These are phyloP conservation scores for Octodonta nipae DNA, from an alignment of 2,888 invertebrate genomes.

Conservation along the genomic window DNA sequence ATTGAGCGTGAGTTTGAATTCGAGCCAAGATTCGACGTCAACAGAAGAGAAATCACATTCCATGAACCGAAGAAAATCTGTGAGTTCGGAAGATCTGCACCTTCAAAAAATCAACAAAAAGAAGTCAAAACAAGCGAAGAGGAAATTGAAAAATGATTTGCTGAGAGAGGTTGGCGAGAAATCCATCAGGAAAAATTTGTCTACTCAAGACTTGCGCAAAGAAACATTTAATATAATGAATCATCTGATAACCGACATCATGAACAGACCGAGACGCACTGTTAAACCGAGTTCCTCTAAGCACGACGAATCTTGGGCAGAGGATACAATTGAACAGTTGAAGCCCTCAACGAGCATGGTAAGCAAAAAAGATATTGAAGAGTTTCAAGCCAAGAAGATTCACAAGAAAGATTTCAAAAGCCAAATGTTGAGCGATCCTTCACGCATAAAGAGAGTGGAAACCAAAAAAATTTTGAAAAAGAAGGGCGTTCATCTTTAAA, in stretches of 20 bases:
- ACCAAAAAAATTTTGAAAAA: conserved; percentile 21
- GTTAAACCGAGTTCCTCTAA: conserved; percentile 12
- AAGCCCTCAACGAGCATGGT: conserved; percentile 18
- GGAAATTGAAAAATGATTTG: too few relatives aligned
- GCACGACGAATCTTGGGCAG: conserved; percentile 10
- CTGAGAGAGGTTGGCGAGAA: too few relatives aligned
- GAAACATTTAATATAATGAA: conserved; percentile 15
- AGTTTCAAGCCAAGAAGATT: conserved; percentile 11
- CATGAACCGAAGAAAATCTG: too few relatives aligned
- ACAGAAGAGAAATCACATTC: too few relatives aligned
- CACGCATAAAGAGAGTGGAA: conserved; percentile 21
- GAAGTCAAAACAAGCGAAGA: too few relatives aligned
- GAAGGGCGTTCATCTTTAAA: conserved; percentile 13
- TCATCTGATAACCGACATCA: conserved; percentile 17
- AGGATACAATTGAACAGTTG: conserved; percentile 9
- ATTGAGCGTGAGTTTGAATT: too few relatives aligned
- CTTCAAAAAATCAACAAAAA: too few relatives aligned
- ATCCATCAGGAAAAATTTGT: too few relatives aligned
- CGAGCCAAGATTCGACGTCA: too few relatives aligned
- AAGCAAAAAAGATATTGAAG: conserved; percentile 10
- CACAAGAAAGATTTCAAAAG: conserved; percentile 30
- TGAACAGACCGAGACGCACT: conserved; percentile 16
- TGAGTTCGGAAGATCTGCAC: too few relatives aligned
- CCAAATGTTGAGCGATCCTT: conserved; percentile 23
- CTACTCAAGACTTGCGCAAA: conserved; percentile 8